Base-by-base conservation (phyloP, 2,888 invertebrate species). In the Prostheceraeus crozeri region DNA sequence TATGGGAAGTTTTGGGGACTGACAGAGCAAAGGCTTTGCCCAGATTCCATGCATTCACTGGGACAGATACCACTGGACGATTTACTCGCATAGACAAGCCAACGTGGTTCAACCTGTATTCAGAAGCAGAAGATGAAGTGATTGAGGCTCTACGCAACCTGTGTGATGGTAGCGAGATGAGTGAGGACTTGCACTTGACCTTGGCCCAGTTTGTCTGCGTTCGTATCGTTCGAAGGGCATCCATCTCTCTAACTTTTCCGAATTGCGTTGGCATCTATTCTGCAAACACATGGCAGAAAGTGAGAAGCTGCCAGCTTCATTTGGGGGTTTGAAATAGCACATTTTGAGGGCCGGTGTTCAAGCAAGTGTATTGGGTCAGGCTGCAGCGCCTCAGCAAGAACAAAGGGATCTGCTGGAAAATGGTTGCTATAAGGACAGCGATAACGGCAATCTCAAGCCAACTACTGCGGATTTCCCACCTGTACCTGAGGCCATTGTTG, bases 181-280 rank as follows among this genome's bases (percentile, higher is more conserved):
- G 25, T 19, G 48, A 48, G 10, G 19, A 8, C 19, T n/a, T 48
- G 48, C 19, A 19, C 45, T 6, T 31, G n/a, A 21, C 27, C 3
- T 28, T 33, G 21, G 53, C 58, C n/a, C 19, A 23, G 3, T 57
- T 56, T 30, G 31, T 58, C 14, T 58, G 53, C 35, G 52, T 35
- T 33, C 53, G 3, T 58, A 58, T 35, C 30, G 33, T 4, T 52
- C 58, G 14, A 58, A 14, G 21, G 53, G 53, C 52, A 58, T 58
- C 35, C 14, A 56, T 23, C 27, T 58, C 31, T 23, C 30, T 19
- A 58, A n/a, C 6, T 27, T 57, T 35, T 33, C 31, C 3, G 56
- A 60, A 14, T 56, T 60, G 45, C 36, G 55, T 4, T 60, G 60
- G 60, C 56, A 60, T 40, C 57, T 54, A 11, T 59, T 59, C 6